Percentiles rank a stretch among this genome's conserved stretches.
Evolutionary conservation across 2,888 invertebrate genomes (phyloP).

Genomic region (Homarus gammarus): DNA sequence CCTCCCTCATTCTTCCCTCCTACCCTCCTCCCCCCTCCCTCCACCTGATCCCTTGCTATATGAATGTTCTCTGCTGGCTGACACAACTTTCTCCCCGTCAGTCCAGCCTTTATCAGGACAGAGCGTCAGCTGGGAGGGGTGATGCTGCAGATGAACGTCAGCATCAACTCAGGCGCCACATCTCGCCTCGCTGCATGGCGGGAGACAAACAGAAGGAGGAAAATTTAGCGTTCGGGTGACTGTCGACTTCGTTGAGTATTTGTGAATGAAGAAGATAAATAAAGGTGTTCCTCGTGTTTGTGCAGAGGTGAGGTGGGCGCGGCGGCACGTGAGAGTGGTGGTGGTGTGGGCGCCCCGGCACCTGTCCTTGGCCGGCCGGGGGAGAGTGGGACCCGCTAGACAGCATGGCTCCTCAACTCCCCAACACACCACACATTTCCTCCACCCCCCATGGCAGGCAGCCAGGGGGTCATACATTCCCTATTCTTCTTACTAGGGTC

Average conservation of each 20-base stretch:
- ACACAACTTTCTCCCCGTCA: background rate
- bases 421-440: background rate
- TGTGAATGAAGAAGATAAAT: conserved; percentile 6
- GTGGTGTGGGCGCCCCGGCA: background rate
- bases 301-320: background rate
- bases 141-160: background rate
- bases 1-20: no score
- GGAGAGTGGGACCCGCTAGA: conserved; percentile 15
- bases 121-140: background rate
- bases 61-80: no score
- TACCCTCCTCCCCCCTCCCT: no score
- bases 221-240: background rate
- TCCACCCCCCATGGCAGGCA: background rate
- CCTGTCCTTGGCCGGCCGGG: conserved; percentile 14
- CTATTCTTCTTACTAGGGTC: background rate
- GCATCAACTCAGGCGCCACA: background rate
- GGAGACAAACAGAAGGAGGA: background rate
- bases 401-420: conserved; percentile 25
- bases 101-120: background rate
- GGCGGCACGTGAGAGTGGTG: background rate
- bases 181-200: background rate
- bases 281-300: background rate
- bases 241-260: background rate
- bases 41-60: no score
- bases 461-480: background rate